phyloP scores from a whole-genome alignment of 2,888 invertebrate genomes.

The Xestoiulus laeticollis region DNA sequence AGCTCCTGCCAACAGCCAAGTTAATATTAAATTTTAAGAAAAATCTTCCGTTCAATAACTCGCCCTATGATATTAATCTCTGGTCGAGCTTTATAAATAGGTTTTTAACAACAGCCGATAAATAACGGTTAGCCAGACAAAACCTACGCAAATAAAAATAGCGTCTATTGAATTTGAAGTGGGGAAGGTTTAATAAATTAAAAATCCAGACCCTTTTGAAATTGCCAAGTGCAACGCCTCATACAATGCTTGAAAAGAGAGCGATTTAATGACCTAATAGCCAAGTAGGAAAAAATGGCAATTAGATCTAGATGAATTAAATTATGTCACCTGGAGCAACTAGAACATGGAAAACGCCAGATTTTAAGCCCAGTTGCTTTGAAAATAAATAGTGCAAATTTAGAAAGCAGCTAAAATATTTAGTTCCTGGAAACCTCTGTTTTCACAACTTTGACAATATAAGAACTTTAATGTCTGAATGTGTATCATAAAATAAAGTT shows the following conservation, averaged over 20 bases:
- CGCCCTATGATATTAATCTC: background rate
- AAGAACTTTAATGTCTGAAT: no score
- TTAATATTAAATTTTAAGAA: conserved; percentile 32
- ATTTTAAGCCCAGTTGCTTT: background rate
- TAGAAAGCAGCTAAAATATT: background rate
- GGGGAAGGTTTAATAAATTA: background rate
- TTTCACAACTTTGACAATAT: background rate
- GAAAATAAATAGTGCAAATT: background rate
- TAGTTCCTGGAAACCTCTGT: background rate
- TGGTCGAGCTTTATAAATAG: background rate
- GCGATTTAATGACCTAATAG: conserved; percentile 37
- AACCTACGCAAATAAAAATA: background rate
- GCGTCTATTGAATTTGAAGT: background rate
- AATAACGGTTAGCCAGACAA: background rate
- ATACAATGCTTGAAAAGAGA: background rate
- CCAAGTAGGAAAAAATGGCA: conserved; percentile 16
- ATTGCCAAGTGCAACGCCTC: background rate
- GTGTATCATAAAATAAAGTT: no score
- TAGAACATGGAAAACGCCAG: background rate
- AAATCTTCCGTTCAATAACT: background rate
- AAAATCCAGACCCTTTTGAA: background rate
- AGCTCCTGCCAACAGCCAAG: background rate
- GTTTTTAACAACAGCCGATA: background rate
- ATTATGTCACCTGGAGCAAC: conserved; percentile 37
- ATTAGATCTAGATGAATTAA: background rate